phyloP scores from a whole-genome alignment of 1,140 invertebrate genomes.

The Diachasmimorpha longicaudata region DNA sequence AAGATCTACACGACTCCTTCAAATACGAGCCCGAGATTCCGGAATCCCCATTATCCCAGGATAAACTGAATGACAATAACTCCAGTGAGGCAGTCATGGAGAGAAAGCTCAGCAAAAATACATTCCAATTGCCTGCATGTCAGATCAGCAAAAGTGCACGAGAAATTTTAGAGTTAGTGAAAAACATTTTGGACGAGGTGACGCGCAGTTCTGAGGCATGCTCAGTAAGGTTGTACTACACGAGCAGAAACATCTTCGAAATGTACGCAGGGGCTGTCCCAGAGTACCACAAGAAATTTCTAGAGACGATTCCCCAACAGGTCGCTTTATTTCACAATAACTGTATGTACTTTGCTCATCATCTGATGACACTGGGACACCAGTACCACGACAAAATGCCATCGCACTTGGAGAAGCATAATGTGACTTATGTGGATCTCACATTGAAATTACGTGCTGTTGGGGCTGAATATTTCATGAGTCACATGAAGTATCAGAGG shows the following conservation, averaged over 20 bases:
- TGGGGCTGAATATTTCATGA: constrained; percentile 72
- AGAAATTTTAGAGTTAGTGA: constrained; percentile 74
- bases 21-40: constrained; percentile 56
- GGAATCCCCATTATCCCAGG: too few species aligned
- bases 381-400: constrained; percentile 65
- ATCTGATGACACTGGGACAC: constrained; percentile 70
- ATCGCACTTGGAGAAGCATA: constrained; percentile 51
- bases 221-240: constrained; percentile 73
- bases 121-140: constrained; percentile 67
- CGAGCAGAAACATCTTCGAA: constrained; percentile 77
- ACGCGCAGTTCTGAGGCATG: constrained; percentile 66
- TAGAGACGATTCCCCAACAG: constrained; percentile 85
- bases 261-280: constrained; percentile 80
- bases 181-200: constrained; percentile 76
- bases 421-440: constrained; percentile 68
- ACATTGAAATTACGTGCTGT: constrained; percentile 66
- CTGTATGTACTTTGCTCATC: constrained; percentile 85
- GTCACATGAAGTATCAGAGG: constrained; percentile 76
- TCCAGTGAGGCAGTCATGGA: constrained; percentile 28
- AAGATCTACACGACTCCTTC: constrained; percentile 81
- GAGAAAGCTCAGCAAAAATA: constrained; percentile 46
- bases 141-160: constrained; percentile 70
- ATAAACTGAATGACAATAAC: not conserved
- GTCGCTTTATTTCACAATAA: constrained; percentile 93
- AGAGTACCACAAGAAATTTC: constrained; percentile 77